A percentile compares a stretch with the other conserved stretches of the same genome.
phyloP scores from a whole-genome alignment of 2,797 vertebrate genomes.

The Propithecus perrieri region DNA sequence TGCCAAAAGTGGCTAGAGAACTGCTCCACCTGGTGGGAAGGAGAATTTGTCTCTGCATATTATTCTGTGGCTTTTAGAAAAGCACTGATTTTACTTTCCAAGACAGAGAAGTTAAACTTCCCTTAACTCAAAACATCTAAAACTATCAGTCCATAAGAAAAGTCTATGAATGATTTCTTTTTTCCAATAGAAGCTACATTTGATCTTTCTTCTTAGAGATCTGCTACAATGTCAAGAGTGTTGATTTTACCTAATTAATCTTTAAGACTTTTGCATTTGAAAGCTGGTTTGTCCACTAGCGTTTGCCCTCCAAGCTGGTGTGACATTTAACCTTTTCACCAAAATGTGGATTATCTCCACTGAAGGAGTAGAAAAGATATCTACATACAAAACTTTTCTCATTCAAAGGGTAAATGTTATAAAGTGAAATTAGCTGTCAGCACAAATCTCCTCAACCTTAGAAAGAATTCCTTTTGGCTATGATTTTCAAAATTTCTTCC shows the following conservation, averaged over 20 bases:
- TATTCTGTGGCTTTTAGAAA: conserved; percentile 31
- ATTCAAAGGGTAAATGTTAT: background rate
- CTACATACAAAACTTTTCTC: background rate
- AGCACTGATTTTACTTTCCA: background rate
- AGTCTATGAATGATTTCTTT: background rate
- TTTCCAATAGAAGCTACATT: background rate
- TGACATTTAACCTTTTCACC: background rate
- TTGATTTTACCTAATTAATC: conserved; percentile 39
- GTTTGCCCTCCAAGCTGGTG: background rate
- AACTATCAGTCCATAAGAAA: background rate
- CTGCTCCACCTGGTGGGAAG: conserved; percentile 59
- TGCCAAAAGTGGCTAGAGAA: background rate
- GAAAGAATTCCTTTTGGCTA: background rate
- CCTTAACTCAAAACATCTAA: background rate
- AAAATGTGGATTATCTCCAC: background rate
- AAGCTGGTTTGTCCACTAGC: background rate
- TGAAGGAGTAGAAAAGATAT: background rate
- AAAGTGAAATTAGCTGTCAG: background rate
- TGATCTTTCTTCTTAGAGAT: background rate
- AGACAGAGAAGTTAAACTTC: background rate
- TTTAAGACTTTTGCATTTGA: background rate
- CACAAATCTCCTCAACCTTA: background rate
- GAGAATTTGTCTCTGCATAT: conserved; percentile 23
- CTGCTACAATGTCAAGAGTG: background rate
- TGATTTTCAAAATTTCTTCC: background rate